Evolutionary conservation across 1,140 invertebrate genomes (phyloP).

Genomic region (Trachymyrmex septentrionalis): DNA sequence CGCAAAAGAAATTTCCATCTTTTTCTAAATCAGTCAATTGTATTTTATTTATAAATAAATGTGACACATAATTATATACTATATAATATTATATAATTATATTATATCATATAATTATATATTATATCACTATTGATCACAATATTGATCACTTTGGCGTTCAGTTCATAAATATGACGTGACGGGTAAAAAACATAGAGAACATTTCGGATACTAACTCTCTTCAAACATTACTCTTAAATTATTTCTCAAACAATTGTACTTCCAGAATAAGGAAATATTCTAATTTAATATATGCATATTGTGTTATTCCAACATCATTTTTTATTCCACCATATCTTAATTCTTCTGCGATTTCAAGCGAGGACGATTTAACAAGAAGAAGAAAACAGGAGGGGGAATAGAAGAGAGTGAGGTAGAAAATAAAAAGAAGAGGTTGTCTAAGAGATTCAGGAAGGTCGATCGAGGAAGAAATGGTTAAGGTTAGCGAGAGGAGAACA

Average conservation of each 20-base stretch:
- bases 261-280: not conserved
- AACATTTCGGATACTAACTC: not conserved
- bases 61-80: not conserved
- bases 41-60: slow-evolving; percentile 13
- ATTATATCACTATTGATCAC: not conserved
- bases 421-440: slow-evolving; percentile 66
- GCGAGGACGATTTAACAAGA: not conserved
- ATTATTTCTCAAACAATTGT: slow-evolving; percentile 5
- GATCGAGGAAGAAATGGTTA: slow-evolving; percentile 74
- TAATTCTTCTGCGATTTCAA: slow-evolving; percentile 7
- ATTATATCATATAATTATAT: not conserved
- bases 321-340: not conserved
- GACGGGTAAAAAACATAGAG: not conserved
- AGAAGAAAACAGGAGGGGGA: not conserved
- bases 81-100: too few relatives aligned
- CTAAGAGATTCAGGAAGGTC: slow-evolving; percentile 52
- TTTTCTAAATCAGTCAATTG: not conserved
- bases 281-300: not conserved
- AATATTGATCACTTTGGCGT: not conserved
- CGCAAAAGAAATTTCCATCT: too few relatives aligned
- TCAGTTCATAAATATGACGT: not conserved
- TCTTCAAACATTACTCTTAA: not conserved
- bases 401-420: not conserved
- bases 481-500: slow-evolving; percentile 67
- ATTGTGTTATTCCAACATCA: slow-evolving; percentile 2